Evolutionary conservation across 2,113 vertebrate genomes (phyloP).

Genomic region (Thamnaconus septentrionalis): DNA sequence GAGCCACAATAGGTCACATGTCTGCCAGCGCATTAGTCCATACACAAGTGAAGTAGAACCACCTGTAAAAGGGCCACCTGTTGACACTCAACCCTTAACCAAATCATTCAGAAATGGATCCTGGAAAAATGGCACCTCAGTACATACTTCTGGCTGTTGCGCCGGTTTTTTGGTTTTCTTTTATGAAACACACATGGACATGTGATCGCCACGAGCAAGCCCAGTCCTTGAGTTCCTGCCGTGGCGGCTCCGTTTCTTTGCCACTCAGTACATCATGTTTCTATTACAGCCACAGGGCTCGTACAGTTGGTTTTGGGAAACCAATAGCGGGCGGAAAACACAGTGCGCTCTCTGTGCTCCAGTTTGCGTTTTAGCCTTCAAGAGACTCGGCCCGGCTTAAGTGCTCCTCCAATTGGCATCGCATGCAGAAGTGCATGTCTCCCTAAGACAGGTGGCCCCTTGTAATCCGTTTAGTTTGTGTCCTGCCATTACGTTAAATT

Average conservation of each 20-base stretch:
- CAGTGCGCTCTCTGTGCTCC: slow-evolving; percentile 37
- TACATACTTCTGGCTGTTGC: background rate
- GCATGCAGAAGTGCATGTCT: slow-evolving; percentile 49
- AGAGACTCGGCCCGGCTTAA: slow-evolving; percentile 56
- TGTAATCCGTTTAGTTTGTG: slow-evolving; percentile 54
- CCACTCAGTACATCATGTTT: slow-evolving; percentile 47
- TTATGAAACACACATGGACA: slow-evolving; percentile 44
- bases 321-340: slow-evolving; percentile 25
- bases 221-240: slow-evolving; percentile 40
- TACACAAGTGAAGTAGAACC: slow-evolving; percentile 41
- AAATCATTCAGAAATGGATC: slow-evolving; percentile 40
- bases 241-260: slow-evolving; percentile 29
- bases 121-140: slow-evolving; percentile 50
- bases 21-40: slow-evolving; percentile 35
- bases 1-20: slow-evolving; percentile 40
- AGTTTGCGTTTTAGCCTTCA: slow-evolving; percentile 52
- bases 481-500: slow-evolving; percentile 57
- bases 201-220: slow-evolving; percentile 50
- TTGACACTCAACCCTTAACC: slow-evolving; percentile 45
- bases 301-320: slow-evolving; percentile 18
- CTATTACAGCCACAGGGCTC: slow-evolving; percentile 52
- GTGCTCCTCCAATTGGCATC: slow-evolving; percentile 53
- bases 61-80: slow-evolving; percentile 57
- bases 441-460: slow-evolving; percentile 52
- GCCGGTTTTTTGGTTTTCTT: background rate